These are phyloP conservation scores for Agrilus biguttatus DNA, from an alignment of 2,888 invertebrate genomes.

Conservation along the genomic window DNA sequence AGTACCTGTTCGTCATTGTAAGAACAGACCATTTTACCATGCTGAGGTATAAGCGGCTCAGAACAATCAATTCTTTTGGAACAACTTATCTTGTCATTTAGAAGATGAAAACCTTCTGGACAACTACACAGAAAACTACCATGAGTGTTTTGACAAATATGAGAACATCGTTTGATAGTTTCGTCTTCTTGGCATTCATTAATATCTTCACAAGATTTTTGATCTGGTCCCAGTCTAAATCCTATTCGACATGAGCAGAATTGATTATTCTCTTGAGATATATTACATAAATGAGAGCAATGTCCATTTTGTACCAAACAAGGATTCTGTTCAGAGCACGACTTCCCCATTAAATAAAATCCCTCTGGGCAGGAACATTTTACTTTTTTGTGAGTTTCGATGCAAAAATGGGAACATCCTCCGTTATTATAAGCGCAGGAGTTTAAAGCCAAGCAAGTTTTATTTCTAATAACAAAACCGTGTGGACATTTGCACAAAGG, in stretches of 20 bases:
- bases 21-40: slow-evolving; percentile 19
- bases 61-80: slow-evolving; percentile 10
- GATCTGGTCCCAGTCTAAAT: slow-evolving; percentile 29
- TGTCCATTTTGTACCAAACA: slow-evolving; percentile 26
- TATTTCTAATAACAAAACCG: slow-evolving; percentile 23
- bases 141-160: slow-evolving; percentile 40
- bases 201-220: slow-evolving; percentile 33
- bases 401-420: slow-evolving; percentile 41
- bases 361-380: slow-evolving; percentile 12
- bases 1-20: slow-evolving; percentile 33
- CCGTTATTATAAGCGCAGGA: slow-evolving; percentile 33
- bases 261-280: slow-evolving; percentile 22
- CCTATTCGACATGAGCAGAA: slow-evolving; percentile 41
- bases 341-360: slow-evolving; percentile 2
- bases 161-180: slow-evolving; percentile 41
- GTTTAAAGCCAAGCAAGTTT: slow-evolving; percentile 22
- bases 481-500: slow-evolving; percentile 35
- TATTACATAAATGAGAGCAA: slow-evolving; percentile 32
- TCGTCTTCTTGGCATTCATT: slow-evolving; percentile 43
- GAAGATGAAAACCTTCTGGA: slow-evolving; percentile 29
- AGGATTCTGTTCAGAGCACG: slow-evolving; percentile 32
- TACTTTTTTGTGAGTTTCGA: slow-evolving; percentile 12
- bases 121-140: slow-evolving; percentile 38
- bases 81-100: slow-evolving; percentile 23
- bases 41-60: slow-evolving; percentile 24